Percentiles rank a stretch among this genome's conserved stretches.
These are phyloP conservation scores for Nettapus auritus DNA, from an alignment of 2,113 vertebrate species.

Conservation along the genomic window DNA sequence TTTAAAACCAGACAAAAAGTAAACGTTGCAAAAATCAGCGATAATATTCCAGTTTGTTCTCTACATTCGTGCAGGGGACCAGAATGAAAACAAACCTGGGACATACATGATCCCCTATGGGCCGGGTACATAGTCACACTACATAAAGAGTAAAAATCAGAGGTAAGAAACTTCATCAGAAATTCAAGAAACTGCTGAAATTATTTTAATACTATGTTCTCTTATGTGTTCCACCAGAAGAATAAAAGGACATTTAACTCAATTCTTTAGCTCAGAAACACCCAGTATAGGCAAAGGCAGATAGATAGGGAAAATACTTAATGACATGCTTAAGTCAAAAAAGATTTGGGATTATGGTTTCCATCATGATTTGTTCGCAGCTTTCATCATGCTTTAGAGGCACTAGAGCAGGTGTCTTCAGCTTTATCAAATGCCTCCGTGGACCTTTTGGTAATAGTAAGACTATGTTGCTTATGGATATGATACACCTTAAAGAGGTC, in stretches of 20 bases:
- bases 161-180: not conserved
- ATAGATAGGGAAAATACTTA: not conserved
- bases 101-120: not conserved
- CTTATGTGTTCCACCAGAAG: not conserved
- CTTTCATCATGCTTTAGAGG: not conserved
- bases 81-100: not conserved
- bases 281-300: not conserved
- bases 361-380: not conserved
- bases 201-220: not conserved
- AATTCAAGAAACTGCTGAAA: not conserved
- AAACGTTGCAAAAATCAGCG: not conserved
- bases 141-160: not conserved
- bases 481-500: not conserved
- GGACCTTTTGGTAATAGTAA: accelerated
- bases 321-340: not conserved
- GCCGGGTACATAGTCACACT: not conserved
- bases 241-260: not conserved
- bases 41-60: not conserved
- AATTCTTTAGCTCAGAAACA: not conserved
- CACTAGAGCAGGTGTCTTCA: not conserved
- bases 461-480: not conserved
- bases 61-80: not conserved
- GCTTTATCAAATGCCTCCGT: not conserved
- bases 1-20: not conserved
- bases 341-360: not conserved